These are phyloP conservation scores for Fragum sueziense DNA, from an alignment of 2,888 invertebrate genomes.

Conservation along the genomic window DNA sequence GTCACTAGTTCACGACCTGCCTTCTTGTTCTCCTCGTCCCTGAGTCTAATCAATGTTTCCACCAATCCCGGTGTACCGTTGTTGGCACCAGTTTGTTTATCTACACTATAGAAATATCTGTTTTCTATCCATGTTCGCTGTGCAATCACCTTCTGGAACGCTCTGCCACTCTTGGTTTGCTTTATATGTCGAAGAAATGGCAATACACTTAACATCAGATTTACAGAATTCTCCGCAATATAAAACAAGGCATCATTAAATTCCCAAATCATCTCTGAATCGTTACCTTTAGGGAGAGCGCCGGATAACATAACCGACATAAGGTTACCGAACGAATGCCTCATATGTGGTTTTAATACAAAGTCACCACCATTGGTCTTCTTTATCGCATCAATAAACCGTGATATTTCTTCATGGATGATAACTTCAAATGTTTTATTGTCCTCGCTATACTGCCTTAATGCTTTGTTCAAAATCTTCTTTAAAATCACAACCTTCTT, in stretches of 20 bases:
- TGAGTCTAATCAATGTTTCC: conserved; percentile 5
- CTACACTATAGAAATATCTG: neutral
- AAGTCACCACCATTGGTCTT: conserved; percentile 19
- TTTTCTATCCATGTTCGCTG: conserved; percentile 7
- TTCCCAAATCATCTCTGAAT: conserved; percentile 15
- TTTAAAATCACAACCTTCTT: conserved; percentile 9
- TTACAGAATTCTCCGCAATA: conserved; percentile 16
- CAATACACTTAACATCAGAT: conserved; percentile 6
- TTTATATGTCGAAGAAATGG: conserved; percentile 21
- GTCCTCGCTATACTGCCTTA: conserved; percentile 10
- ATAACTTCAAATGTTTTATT: conserved; percentile 4
- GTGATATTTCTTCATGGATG: conserved; percentile 24
- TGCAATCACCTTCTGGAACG: conserved; percentile 11
- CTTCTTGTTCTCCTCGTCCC: conserved; percentile 19
- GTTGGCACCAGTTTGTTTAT: neutral
- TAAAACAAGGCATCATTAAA: conserved; percentile 4
- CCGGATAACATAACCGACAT: conserved; percentile 36
- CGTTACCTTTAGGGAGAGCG: neutral
- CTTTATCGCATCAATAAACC: conserved; percentile 6
- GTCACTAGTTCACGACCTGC: conserved; percentile 22
- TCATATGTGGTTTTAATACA: conserved; percentile 18
- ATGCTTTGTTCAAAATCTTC: conserved; percentile 22
- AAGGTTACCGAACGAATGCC: conserved; percentile 32
- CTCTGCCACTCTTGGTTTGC: neutral
- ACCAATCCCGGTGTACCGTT: conserved; percentile 19